phyloP scores from a whole-genome alignment of 2,888 invertebrate genomes.

The Aricia artaxerxes region DNA sequence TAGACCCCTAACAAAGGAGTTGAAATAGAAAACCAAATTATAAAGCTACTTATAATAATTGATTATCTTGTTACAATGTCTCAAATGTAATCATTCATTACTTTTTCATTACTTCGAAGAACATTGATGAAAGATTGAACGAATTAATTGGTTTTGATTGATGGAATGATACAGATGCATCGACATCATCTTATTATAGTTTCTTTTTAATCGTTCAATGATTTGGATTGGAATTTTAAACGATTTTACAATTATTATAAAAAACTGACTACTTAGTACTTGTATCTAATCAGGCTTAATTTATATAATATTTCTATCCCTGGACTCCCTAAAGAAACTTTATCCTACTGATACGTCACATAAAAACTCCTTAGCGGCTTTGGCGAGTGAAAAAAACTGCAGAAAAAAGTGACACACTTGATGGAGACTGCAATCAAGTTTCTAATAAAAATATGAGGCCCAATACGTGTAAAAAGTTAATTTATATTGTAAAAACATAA shows the following conservation, averaged over 20 bases:
- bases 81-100: constrained; percentile 2
- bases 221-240: constrained; percentile 6
- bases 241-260: not conserved
- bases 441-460: constrained; percentile 1
- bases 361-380: not conserved
- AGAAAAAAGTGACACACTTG: not conserved
- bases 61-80: not conserved
- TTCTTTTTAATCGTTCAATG: not conserved
- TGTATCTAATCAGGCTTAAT: not conserved
- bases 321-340: not conserved
- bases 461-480: constrained; percentile 1
- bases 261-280: not conserved
- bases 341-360: not conserved
- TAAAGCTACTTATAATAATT: not conserved
- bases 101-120: not conserved
- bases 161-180: constrained; percentile 9
- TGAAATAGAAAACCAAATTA: no score
- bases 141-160: constrained; percentile 16
- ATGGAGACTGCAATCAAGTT: not conserved
- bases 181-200: constrained; percentile 8
- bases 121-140: not conserved
- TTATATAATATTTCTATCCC: no score
- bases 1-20: no score
- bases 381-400: not conserved
- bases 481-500: not conserved